Evolutionary conservation across 2,113 vertebrate species (phyloP), one percentile per base, ranked within the genome.

Genomic region (Grammomys surdaster): DNA sequence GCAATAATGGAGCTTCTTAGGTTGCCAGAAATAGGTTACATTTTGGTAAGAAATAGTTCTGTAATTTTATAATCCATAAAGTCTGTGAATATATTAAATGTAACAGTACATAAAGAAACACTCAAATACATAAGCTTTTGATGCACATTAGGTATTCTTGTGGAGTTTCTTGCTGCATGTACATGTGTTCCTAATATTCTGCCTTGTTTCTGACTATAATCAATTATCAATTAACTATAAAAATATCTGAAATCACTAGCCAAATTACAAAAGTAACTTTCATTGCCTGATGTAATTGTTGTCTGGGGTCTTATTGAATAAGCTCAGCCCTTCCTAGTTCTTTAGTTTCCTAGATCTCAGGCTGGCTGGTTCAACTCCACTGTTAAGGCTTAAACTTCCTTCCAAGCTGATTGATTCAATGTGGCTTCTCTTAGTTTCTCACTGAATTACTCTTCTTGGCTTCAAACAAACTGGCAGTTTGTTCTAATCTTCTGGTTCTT

Each of bases 71-170:
- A 88, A 31, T 56, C 89, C 36, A 78, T 72, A 31, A 95, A 77
- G 96, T 89, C 90, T 28, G 91, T 91, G 54, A 3, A 51, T 81
- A 60, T 73, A 56, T 4, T 73, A 56, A 89, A 46, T 80, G 14
- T 43, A 92, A 56, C 33, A 78, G 5, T 46, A 72, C 11, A 86
- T 67, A 91, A 81, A 12, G 63, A 28, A 95, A 1, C 17, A 94
- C 54, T 56, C 88, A 75, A 95, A 96, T 85, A 40, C 8, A 48
- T 11, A 80, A 80, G 70, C 14, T 31, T 95, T 88, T 4, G n/a
- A 4, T 91, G n/a, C 7, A 11, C 20, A 77, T 46, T 89, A 17
- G 22, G 10, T 86, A 87, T 43, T 13, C 43, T 89, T 75, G 7
- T 87, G 24, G 43, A 14, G 17, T 63, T 75, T 60, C n/a, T 22